Evolutionary conservation across 2,797 vertebrate species (phyloP), one percentile per base, ranked within the genome.

Genomic region (Tragopan temminckii): DNA sequence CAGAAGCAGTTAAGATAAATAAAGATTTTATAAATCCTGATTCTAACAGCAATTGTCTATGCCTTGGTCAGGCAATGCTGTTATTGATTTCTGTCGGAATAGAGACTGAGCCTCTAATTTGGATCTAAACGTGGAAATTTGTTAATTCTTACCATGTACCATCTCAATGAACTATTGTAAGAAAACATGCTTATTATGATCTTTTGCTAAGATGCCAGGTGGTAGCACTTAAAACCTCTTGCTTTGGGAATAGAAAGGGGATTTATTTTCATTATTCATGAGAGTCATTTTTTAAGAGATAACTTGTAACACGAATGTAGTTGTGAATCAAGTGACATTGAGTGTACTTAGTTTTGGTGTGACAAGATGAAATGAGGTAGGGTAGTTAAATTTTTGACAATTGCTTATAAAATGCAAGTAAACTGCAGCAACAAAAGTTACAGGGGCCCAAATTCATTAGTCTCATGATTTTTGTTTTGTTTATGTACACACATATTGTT

Each of bases 181-280:
- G 96, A 96, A 97, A 97, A 97, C 92, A 96, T 94, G 93, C 89
- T 97, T 97, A 96, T 95, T 97, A 95, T 93, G 88, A 97, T 97
- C 94, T 96, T 97, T 95, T 13, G 48, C 94, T 95, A 94, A 96
- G 92, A 94, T 96, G 94, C 95, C 95, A 97, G 96, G 95, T 96
- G 85, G 95, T 97, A 94, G 83, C 93, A 97, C 96, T 96, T 93
- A 96, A 95, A 96, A 74, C 53, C 96, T 95, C 95, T 96, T 96
- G 88, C 91, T 94, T 63, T 67, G 45, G 72, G 96, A 97, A 90
- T 61, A 92, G 97, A 92, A 96, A 96, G 35, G 48, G 75, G 86
- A 93, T 92, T 95, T 97, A 89, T 96, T 97, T 97, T 97, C 96
- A 96, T 91, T 91, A 72, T 96, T 95, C 87, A 95, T 97, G 94